Base-by-base conservation (phyloP, 2,888 invertebrate species). In the Eudasyphora cyanicolor region DNA sequence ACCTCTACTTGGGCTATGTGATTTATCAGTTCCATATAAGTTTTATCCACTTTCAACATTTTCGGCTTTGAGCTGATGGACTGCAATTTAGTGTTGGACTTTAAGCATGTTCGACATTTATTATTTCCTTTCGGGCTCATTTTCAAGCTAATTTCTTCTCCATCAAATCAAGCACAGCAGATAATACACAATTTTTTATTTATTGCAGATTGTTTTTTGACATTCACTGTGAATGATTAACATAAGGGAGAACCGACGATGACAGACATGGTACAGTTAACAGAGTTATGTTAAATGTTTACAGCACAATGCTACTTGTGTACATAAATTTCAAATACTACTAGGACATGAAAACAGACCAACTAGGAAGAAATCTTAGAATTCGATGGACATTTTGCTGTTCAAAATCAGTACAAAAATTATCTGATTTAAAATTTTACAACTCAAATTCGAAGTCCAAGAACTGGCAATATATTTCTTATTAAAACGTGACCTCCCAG, bases 91-190 rank as follows among this genome's bases (percentile, higher is more conserved):
- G 78, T 84, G 7, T 78, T 73, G 27, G 73, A 75, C 67, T 69
- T 81, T 6, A 78, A 81, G 60, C 84, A 84, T 35, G 84, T 84
- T 6, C 84, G 84, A 24, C 84, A 84, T 38, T 81, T 84, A 71
- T 35, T 54, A 35, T 75, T 76, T 60, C 62, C 76, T 29, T 60
- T 71, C 60, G 60, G 45, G 42, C 57, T 71, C 80, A 81, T 81
- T 49, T 62, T 77, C 8, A 42, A 7, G 24, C 67, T 10, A 35
- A 45, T 74, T 45, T 45, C 7, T 69, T 60, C 60, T 60, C 29
- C 54, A 54, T 62, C 35, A n/a, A n/a, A n/a, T n/a, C n/a, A n/a
- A n/a, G n/a, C 3, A 62, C 7, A 32, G 38, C 67, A 67, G 38
- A 64, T 42, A 67, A 67, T 67, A 32, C n/a, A 38, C 12, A 75